These are phyloP conservation scores for Anthophora plumipes DNA, from an alignment of 2,888 invertebrate genomes.

Conservation along the genomic window DNA sequence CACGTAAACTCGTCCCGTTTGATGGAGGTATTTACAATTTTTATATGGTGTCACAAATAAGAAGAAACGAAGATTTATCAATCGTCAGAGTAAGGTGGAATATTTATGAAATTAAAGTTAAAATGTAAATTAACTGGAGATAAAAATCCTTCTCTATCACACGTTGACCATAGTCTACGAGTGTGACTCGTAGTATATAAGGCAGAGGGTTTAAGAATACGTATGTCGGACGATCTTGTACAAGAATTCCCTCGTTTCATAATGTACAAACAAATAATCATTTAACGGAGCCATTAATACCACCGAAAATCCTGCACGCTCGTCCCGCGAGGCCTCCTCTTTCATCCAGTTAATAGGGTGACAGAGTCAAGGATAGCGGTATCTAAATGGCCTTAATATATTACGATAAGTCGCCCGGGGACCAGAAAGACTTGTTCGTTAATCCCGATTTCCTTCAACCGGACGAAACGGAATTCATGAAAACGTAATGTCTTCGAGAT, in stretches of 20 bases:
- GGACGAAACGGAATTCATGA: slow-evolving; percentile 49
- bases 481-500: slow-evolving; percentile 50
- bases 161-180: too few species aligned
- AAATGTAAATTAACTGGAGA: too few species aligned
- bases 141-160: too few species aligned
- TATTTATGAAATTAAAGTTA: too few species aligned
- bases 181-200: too few species aligned
- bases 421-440: slow-evolving; percentile 48
- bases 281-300: neutral
- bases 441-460: slow-evolving; percentile 44
- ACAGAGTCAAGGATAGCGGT: slow-evolving; percentile 66
- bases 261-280: neutral
- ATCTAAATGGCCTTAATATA: slow-evolving; percentile 66
- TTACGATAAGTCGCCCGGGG: slow-evolving; percentile 55
- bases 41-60: too few species aligned
- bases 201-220: too few species aligned
- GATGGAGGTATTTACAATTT: too few species aligned
- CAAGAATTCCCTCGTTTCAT: neutral
- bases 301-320: neutral
- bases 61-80: too few species aligned
- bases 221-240: neutral
- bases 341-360: slow-evolving; percentile 58
- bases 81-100: too few species aligned
- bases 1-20: too few species aligned
- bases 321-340: slow-evolving; percentile 15